Conservation (phyloP, 2,797 vertebrate species). For the Acrocephalus scirpaceus region DNA sequence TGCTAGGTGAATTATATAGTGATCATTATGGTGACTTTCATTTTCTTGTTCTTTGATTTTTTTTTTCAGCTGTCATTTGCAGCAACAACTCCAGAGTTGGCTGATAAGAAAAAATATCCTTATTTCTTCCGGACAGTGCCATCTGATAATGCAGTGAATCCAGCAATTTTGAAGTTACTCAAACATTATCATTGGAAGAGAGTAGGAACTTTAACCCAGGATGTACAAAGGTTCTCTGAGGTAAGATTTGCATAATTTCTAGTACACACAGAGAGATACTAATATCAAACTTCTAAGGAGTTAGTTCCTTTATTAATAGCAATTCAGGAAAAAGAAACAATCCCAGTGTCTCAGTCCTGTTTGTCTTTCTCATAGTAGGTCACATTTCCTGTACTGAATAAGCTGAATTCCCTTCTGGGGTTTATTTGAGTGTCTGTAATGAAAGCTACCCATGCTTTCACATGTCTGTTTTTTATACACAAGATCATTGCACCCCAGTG, state of each 20-base stretch:
- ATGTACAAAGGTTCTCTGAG: conserved; percentile 98
- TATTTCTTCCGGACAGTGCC: conserved; percentile 99
- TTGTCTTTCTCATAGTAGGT: neutral
- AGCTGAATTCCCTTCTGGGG: neutral
- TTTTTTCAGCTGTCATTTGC: conserved; percentile 94
- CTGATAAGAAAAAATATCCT: conserved; percentile 98
- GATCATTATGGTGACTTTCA: neutral
- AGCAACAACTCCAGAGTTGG: conserved; percentile 95
- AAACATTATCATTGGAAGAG: conserved; percentile 94
- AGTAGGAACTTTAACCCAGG: conserved; percentile 97
- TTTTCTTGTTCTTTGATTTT: conserved; percentile 30
- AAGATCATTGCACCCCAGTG: neutral
- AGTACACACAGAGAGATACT: neutral
- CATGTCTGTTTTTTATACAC: neutral
- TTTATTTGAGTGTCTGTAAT: neutral
- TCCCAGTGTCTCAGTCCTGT: neutral
- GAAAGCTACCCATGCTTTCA: neutral
- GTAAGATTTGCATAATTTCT: conserved; percentile 73
- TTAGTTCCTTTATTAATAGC: neutral
- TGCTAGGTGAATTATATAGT: neutral
- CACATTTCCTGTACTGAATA: neutral
- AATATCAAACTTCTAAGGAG: neutral
- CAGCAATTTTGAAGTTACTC: conserved; percentile 95
- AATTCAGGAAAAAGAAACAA: neutral
- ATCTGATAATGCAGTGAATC: conserved; percentile 98